phyloP scores from a whole-genome alignment of 2,113 vertebrate species.

The Scytalopus superciliaris region DNA sequence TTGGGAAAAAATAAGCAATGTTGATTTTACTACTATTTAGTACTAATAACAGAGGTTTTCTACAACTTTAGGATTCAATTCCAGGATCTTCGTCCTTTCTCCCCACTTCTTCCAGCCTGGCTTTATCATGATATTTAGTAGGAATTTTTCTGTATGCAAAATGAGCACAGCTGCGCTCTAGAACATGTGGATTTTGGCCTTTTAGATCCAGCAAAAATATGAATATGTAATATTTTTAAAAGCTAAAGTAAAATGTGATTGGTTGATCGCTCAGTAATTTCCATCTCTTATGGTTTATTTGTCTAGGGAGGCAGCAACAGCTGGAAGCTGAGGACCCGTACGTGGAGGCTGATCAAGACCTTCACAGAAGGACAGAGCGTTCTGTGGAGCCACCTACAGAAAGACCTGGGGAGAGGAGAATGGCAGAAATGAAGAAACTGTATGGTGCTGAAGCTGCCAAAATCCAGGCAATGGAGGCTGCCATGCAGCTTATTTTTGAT shows the following conservation, averaged over 20 bases:
- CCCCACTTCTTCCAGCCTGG: background rate
- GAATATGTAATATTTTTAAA: background rate
- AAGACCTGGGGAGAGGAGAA: constrained; percentile 83
- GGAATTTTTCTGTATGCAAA: background rate
- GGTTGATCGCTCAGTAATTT: background rate
- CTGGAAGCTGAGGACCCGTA: constrained; percentile 85
- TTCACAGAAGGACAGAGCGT: constrained; percentile 65
- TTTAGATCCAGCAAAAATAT: background rate
- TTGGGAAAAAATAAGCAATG: background rate
- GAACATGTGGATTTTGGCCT: background rate
- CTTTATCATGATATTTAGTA: background rate
- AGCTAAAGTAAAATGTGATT: background rate
- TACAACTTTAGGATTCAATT: background rate
- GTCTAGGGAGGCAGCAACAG: constrained; percentile 87
- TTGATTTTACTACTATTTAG: background rate
- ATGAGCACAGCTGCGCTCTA: background rate
- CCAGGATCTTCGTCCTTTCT: background rate
- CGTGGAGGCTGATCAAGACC: constrained; percentile 85
- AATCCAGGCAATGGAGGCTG: constrained; percentile 93
- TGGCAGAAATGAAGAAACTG: constrained; percentile 87
- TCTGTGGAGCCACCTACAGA: constrained; percentile 79
- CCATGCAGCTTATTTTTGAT: constrained; percentile 91
- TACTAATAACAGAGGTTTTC: background rate
- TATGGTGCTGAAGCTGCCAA: constrained; percentile 85
- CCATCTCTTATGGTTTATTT: background rate